Base-by-base conservation (phyloP, 1,140 invertebrate species). In the Leguminivora glycinivorella region DNA sequence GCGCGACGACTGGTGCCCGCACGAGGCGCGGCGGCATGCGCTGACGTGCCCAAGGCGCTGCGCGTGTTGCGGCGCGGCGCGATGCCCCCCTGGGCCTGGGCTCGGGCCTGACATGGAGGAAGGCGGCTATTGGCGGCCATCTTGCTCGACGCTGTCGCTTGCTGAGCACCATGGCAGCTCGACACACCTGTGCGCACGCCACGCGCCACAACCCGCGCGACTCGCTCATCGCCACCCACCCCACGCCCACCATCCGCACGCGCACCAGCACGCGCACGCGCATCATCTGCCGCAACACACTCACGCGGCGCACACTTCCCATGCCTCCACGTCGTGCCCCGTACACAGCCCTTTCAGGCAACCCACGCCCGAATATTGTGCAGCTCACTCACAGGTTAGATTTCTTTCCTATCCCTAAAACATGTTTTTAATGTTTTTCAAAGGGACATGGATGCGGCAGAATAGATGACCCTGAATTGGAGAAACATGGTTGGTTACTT, bases 1-100 rank as follows among this genome's bases (percentile, higher is more conserved):
- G 88, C 84, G 88, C 72, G 88, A 90, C 82, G 86, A 88, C 72
- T 89, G 87, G 87, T 91, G 88, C 85, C 82, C 81, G 88, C 87
- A 91, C 83, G 87, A 89, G 87, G 87, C 87, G 82, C 83, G 87
- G 75, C 85, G 86, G 73, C 88, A 89, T 87, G 87, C 87, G 83
- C 81, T 89, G 88, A 90, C 88, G 85, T 89, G 88, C 76, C 79
- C 80, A 56, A 77, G 86, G 86, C 88, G 87, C 82, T 89, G 88
- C 88, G 88, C 86, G 76, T 89, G 87, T 82, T 89, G 87, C 69
- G 86, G 86, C 83, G 88, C 85, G 79, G 83, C 87, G 88, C 85
- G 85, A 89, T 89, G 87, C 82, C 82, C 86, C 71, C 82, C 81
- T 52, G 82, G 75, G 56, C 56, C 25, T n/a, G 47, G 19, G 7